A percentile compares a stretch with the other conserved stretches of the same genome.
Evolutionary conservation across 2,113 vertebrate species (phyloP).

Genomic region (Lontra canadensis): DNA sequence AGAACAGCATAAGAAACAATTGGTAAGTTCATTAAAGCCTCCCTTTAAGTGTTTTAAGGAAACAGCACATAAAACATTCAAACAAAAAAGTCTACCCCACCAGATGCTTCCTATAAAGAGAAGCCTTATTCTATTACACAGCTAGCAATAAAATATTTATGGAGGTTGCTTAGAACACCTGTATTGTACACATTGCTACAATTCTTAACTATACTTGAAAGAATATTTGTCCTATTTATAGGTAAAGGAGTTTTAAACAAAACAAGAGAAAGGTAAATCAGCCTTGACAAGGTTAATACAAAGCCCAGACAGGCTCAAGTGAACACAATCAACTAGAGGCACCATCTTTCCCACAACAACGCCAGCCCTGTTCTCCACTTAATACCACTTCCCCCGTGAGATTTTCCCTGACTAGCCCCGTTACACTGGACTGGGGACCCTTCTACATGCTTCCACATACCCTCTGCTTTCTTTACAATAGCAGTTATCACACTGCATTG

Average conservation of each 20-base stretch:
- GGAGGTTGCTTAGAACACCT: constrained; percentile 63
- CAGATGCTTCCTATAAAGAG: constrained; percentile 80
- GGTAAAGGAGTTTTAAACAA: constrained; percentile 5
- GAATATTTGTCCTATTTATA: constrained; percentile 60
- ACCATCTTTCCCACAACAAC: not conserved
- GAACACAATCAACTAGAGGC: not conserved
- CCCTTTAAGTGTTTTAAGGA: constrained; percentile 74
- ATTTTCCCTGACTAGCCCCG: not conserved
- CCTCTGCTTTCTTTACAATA: not conserved
- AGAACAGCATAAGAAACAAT: constrained; percentile 62
- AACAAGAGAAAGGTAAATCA: constrained; percentile 9
- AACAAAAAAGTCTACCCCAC: constrained; percentile 68
- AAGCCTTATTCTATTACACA: constrained; percentile 79
- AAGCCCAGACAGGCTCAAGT: not conserved
- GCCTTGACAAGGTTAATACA: constrained; percentile 23
- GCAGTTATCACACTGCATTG: not conserved
- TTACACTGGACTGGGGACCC: not conserved
- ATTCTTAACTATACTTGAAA: constrained; percentile 70
- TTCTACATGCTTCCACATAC: not conserved
- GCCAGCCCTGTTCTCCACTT: not conserved
- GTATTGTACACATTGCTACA: constrained; percentile 70
- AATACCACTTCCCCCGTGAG: too few species aligned
- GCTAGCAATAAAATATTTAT: constrained; percentile 85
- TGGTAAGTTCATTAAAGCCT: constrained; percentile 77
- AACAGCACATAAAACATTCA: constrained; percentile 80